phyloP scores from a whole-genome alignment of 2,113 vertebrate genomes.

The Epinephelus fuscoguttatus region DNA sequence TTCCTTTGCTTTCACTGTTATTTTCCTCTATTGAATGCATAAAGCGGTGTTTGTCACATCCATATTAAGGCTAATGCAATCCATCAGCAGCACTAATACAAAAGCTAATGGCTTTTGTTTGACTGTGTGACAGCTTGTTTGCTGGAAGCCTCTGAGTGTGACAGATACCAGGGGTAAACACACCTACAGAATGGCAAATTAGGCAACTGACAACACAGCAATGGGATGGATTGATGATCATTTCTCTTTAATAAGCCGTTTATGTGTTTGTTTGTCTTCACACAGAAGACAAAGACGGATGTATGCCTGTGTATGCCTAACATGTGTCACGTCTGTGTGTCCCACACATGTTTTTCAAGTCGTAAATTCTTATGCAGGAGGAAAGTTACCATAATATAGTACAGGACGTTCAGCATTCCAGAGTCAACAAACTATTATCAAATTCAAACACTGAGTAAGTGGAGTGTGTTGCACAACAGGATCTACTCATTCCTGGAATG shows the following conservation, averaged over 20 bases:
- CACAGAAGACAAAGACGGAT: background rate
- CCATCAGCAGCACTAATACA: constrained; percentile 34
- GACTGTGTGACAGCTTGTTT: constrained; percentile 55
- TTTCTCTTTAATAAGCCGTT: background rate
- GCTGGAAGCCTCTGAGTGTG: constrained; percentile 34
- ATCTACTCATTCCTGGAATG: constrained; percentile 3
- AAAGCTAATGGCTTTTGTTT: constrained; percentile 52
- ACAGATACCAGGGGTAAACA: constrained; percentile 46
- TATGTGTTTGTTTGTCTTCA: background rate
- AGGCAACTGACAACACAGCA: constrained; percentile 38
- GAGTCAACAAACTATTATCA: constrained; percentile 27
- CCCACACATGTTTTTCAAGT: too few species aligned
- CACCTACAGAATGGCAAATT: constrained; percentile 40
- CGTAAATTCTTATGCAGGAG: background rate
- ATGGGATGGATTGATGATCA: constrained; percentile 1
- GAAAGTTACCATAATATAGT: background rate
- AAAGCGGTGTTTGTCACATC: constrained; percentile 25
- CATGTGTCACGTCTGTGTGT: background rate
- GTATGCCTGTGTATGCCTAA: background rate
- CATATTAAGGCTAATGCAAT: constrained; percentile 34
- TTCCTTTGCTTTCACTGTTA: background rate
- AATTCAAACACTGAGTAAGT: constrained; percentile 35
- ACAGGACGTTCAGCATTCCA: background rate
- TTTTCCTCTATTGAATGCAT: background rate
- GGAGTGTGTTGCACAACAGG: constrained; percentile 22